Evolutionary conservation across 2,888 invertebrate species (phyloP), one percentile per base, ranked within the genome.

Genomic region (Acleris holmiana): DNA sequence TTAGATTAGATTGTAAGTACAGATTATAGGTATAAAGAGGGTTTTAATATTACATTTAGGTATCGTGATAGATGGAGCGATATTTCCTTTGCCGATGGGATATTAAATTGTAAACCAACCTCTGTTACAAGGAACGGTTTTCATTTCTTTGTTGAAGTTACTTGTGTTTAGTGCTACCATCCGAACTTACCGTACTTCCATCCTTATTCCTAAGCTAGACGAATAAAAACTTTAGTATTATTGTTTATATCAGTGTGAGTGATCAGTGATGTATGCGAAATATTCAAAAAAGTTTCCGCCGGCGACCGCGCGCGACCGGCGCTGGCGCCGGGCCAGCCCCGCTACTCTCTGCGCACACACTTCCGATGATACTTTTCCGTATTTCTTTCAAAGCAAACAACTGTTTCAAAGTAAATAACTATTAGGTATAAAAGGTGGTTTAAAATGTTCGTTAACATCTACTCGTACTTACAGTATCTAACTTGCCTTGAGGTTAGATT

Each of bases 351-450:
- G 50, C 55, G 54, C 54, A 41, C 55, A 46, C 57, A 58, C 64
- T 64, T 64, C 64, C 64, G 64, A 64, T 67, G 60, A 61, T 21
- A 64, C 76, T 80, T 77, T 74, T 68, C 73, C 71, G 77, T 81
- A 76, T 76, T 80, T 80, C 76, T 79, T 78, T 74, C 67, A 68
- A 73, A 73, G 70, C 66, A 68, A 67, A 73, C 58, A 44, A 29
- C 48, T 48, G 41, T 53, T 58, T 29, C 47, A 59, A 49, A 59
- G 48, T 48, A 64, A 64, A 64, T 57, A 54, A 41, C 53, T 51
- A 25, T 46, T 58, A 41, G 48, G 51, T 41, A 23, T 6, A 6
- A 13, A 2, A 35, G 17, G 13, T 35, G 10, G 17, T 29, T 13
- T 6, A 44, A 40, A 40, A 44, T 35, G 13, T 35, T 35, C 1